Base-by-base conservation (phyloP, 1,140 invertebrate genomes). In the Eumaeus atala region DNA sequence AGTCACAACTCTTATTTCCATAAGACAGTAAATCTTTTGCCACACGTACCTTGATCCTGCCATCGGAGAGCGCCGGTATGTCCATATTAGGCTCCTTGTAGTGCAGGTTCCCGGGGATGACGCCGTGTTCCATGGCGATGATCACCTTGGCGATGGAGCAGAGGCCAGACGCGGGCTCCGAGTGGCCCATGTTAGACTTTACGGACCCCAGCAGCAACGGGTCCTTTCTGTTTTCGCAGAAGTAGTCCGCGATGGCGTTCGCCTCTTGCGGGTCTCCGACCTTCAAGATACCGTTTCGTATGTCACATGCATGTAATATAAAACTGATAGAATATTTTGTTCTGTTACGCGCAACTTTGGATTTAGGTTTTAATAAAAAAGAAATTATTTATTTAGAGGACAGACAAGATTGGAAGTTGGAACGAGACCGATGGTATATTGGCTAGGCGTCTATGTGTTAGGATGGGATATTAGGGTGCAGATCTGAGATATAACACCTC, bases 151-250 rank as follows among this genome's bases (percentile, higher is more conserved):
- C 95, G 48, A 98, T 88, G 0, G 96, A 94, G 74, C 95, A 96
- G 0, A 98, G 76, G 36, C 96, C 96, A 62, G 97, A 98, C 0
- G 96, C 96, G 5, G 97, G 94, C 83, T 99, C 97, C 4, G 97
- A 93, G 72, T 99, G 98, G 0, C 98, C 98, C 95, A 99, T 98
- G 84, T 99, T 99, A 1, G 96, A 97, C 78, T 99, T 99, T 0
- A 98, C 94, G 0, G 97, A 98, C 2, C 98, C 98, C 71, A 99
- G 93, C 1, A 98, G 77, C 14, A 99, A 87, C 1, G 97, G 96
- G 0, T 83, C 86, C 9, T 91, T 89, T 8, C 97, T 91, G 56
- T 93, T 92, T 75, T 93, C 93, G 82, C 97, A 98, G 85, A 99
- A 98, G 17, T 98, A 90, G 51, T 97, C 93, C 0, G 93, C 93